Conservation (phyloP, 2,113 vertebrate species). For the Chlamydotis undulata region DNA sequence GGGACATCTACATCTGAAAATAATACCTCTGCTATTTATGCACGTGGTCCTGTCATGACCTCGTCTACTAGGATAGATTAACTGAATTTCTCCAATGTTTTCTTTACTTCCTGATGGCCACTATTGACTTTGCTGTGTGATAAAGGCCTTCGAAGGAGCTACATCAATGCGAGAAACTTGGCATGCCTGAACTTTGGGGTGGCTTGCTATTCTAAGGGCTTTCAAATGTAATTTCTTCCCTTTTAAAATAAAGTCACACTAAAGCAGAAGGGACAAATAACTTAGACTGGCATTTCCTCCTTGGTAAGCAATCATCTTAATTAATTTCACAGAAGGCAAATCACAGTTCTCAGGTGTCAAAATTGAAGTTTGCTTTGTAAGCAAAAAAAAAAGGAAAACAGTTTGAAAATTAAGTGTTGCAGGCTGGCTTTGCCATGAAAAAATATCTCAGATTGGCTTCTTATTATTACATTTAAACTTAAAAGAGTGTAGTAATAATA, state of each 20-base stretch:
- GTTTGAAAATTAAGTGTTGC: background rate
- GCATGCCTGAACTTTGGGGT: background rate
- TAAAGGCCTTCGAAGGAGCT: background rate
- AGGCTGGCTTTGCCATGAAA: background rate
- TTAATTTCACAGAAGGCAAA: conserved; percentile 28
- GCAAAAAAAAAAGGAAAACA: background rate
- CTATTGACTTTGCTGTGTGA: conserved; percentile 47
- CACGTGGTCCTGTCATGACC: conserved; percentile 71
- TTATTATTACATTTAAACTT: background rate
- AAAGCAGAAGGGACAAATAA: background rate
- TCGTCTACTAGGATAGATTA: conserved; percentile 65
- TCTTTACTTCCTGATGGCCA: conserved; percentile 60
- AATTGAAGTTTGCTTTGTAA: background rate
- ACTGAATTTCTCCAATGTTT: conserved; percentile 67
- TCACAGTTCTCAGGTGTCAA: background rate
- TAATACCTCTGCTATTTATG: conserved; percentile 66
- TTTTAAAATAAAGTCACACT: background rate
- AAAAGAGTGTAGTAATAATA: background rate
- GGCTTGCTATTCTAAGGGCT: background rate
- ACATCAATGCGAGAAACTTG: background rate
- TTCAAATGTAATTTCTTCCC: conserved; percentile 4
- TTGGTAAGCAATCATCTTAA: background rate
- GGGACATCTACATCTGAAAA: conserved; percentile 65
- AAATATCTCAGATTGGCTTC: background rate
- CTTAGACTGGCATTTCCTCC: background rate